Conservation (phyloP, 2,113 vertebrate genomes). For the Ranitomeya variabilis region DNA sequence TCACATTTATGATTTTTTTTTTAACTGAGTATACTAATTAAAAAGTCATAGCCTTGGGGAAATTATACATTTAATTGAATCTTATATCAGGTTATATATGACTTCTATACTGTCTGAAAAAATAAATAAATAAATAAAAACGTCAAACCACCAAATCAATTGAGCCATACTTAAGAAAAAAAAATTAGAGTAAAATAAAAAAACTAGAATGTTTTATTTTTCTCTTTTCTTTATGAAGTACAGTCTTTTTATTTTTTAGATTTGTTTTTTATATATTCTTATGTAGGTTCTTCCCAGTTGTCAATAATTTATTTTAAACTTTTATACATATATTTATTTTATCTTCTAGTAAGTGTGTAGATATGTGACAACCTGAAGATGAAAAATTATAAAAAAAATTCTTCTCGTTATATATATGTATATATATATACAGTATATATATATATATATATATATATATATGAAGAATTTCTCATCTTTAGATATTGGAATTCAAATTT, state of each 20-base stretch:
- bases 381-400: too few species aligned
- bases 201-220: not conserved
- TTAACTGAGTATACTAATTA: not conserved
- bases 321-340: not conserved
- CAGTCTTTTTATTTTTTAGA: not conserved
- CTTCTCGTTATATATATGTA: too few species aligned
- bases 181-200: not conserved
- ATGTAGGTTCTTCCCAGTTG: not conserved
- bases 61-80: not conserved
- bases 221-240: not conserved
- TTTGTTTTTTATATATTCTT: not conserved
- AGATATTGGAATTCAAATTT: conserved; percentile 1
- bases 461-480: not conserved
- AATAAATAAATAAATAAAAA: not conserved
- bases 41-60: not conserved
- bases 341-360: not conserved
- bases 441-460: too few species aligned
- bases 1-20: not conserved
- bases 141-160: too few species aligned
- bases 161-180: too few species aligned
- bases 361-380: not conserved
- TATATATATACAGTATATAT: too few species aligned
- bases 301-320: not conserved
- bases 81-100: not conserved
- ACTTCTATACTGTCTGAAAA: not conserved